Percentiles rank a stretch among this genome's conserved stretches.
phyloP scores from a whole-genome alignment of 2,888 invertebrate genomes.

The Orthonevra nobilis region DNA sequence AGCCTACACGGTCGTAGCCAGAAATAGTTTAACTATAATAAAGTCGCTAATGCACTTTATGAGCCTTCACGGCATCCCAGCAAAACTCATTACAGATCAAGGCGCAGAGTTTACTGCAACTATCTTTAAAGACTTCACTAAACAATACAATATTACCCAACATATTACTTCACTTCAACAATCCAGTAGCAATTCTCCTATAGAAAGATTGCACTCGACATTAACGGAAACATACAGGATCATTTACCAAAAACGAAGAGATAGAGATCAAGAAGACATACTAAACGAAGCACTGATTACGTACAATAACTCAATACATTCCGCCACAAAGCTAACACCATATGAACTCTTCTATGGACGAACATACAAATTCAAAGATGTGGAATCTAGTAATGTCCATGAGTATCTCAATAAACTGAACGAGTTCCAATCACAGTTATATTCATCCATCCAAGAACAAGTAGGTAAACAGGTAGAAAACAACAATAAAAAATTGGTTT shows the following conservation, averaged over 20 bases:
- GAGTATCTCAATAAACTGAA: constrained; percentile 30
- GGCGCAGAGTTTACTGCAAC: too few species aligned
- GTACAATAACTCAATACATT: constrained; percentile 49
- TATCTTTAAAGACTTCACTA: constrained; percentile 51
- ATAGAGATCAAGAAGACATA: constrained; percentile 47
- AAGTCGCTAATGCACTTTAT: constrained; percentile 23
- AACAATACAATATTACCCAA: constrained; percentile 23
- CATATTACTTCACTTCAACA: constrained; percentile 55
- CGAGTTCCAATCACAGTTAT: constrained; percentile 21
- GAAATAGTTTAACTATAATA: constrained; percentile 35
- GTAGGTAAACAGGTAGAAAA: constrained; percentile 17
- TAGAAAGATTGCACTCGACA: constrained; percentile 57
- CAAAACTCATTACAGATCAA: constrained; percentile 35
- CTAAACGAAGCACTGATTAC: constrained; percentile 41
- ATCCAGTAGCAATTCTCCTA: constrained; percentile 49
- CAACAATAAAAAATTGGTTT: constrained; percentile 12
- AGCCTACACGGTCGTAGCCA: constrained; percentile 5
- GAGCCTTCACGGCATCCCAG: constrained; percentile 32
- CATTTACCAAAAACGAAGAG: constrained; percentile 44
- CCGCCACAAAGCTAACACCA: constrained; percentile 40
- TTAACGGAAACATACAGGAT: constrained; percentile 63
- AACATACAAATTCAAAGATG: constrained; percentile 41
- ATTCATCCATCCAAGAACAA: constrained; percentile 32
- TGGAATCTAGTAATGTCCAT: constrained; percentile 6
- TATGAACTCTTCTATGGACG: constrained; percentile 28